phyloP scores from a whole-genome alignment of 2,797 vertebrate species.

The Podarcis siculus region DNA sequence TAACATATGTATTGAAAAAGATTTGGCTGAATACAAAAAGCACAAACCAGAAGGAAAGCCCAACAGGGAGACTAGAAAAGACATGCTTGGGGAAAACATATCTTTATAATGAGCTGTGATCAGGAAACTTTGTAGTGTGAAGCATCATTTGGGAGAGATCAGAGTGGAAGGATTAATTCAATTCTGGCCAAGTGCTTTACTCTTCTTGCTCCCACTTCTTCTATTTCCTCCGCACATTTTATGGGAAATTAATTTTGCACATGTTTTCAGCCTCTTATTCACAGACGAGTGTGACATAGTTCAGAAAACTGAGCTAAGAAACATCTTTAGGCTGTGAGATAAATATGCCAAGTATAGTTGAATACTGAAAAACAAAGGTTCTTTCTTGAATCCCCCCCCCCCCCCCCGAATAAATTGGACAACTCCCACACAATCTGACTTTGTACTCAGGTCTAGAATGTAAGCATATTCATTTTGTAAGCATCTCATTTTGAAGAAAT shows the following conservation, averaged over 20 bases:
- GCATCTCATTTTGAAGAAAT: background rate
- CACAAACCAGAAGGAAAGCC: background rate
- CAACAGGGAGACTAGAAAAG: slow-evolving; percentile 1
- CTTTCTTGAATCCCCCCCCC: background rate
- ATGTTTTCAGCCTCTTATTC: slow-evolving; percentile 34
- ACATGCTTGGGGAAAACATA: background rate
- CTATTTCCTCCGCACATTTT: background rate
- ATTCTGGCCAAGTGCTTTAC: background rate
- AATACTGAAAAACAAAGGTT: slow-evolving; percentile 13
- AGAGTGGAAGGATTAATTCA: background rate
- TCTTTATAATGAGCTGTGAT: slow-evolving; percentile 7
- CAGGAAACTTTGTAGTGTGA: slow-evolving; percentile 4
- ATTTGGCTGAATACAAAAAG: background rate
- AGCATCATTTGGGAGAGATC: slow-evolving; percentile 29
- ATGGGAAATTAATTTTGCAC: background rate
- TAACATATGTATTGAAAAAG: slow-evolving; percentile 19
- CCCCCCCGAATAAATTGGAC: background rate
- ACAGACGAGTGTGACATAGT: background rate
- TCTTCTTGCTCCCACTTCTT: background rate
- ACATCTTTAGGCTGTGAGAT: background rate
- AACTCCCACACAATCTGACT: background rate
- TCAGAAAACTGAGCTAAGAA: slow-evolving; percentile 12
- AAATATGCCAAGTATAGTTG: background rate
- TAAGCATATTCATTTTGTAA: background rate
- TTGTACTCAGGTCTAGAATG: background rate